phyloP scores from a whole-genome alignment of 2,888 invertebrate genomes.

The Agonopterix subpropinquella region DNA sequence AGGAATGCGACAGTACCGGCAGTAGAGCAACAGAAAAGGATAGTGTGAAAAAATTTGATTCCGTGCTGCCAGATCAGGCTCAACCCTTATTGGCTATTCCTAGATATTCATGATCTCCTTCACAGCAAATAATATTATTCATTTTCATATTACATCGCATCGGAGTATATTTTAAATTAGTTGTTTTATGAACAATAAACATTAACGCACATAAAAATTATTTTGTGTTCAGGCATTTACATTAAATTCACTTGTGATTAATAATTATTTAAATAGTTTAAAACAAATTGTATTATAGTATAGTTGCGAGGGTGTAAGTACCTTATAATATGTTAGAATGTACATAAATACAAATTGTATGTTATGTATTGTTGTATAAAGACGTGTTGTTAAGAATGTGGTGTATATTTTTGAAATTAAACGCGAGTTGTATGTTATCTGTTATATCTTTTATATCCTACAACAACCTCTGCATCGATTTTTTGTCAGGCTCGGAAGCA shows the following conservation, averaged over 20 bases:
- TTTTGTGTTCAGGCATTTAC: not conserved
- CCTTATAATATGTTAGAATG: not conserved
- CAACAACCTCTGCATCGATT: too few relatives aligned
- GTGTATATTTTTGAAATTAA: conserved; percentile 66
- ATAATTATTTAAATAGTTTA: not conserved
- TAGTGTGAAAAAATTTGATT: too few relatives aligned
- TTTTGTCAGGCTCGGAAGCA: too few relatives aligned
- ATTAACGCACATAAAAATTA: too few relatives aligned
- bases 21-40: too few relatives aligned
- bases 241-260: not conserved
- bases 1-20: too few relatives aligned
- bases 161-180: too few relatives aligned
- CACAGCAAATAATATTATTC: not conserved
- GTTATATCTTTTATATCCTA: too few relatives aligned
- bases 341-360: not conserved
- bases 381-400: conserved; percentile 45
- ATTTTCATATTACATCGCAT: not conserved
- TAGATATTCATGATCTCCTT: too few relatives aligned
- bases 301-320: not conserved
- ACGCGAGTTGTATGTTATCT: conserved; percentile 27
- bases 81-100: not conserved
- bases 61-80: too few relatives aligned
- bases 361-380: not conserved
- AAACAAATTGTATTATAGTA: not conserved
- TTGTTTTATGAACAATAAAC: too few relatives aligned